Percentiles rank a stretch among this genome's conserved stretches.
Conservation (phyloP, 2,797 vertebrate species). For the Fratercula arctica region DNA sequence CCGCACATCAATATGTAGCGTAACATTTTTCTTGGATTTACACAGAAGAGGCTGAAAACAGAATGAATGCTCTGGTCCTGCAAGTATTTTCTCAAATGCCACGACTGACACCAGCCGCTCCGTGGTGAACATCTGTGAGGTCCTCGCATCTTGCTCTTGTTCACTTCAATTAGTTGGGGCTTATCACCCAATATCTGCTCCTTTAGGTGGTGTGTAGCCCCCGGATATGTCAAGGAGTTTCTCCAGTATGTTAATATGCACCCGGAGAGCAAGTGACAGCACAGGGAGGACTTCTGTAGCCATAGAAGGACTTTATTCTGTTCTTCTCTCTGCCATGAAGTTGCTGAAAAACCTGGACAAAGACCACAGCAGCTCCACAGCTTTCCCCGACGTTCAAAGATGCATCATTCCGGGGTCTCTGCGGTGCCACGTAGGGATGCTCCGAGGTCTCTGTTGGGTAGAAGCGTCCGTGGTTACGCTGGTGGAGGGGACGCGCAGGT, state of each 20-base stretch:
- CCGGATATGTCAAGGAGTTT: not conserved
- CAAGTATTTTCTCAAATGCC: not conserved
- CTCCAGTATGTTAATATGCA: accelerated
- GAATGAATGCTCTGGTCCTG: not conserved
- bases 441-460: accelerated
- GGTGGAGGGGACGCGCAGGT: accelerated
- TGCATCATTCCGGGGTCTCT: accelerated
- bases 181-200: not conserved
- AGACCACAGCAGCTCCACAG: not conserved
- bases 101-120: not conserved
- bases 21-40: not conserved
- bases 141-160: accelerated
- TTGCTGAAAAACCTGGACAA: not conserved
- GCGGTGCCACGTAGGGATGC: not conserved
- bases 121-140: not conserved
- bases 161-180: not conserved
- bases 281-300: not conserved
- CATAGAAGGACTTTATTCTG: not conserved
- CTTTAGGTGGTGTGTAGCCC: not conserved
- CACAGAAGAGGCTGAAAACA: not conserved
- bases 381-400: not conserved
- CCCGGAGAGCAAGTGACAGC: not conserved
- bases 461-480: not conserved
- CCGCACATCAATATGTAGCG: not conserved
- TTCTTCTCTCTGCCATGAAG: not conserved